Evolutionary conservation across 2,888 invertebrate genomes (phyloP).

Genomic region (Cyclophora albipunctata): DNA sequence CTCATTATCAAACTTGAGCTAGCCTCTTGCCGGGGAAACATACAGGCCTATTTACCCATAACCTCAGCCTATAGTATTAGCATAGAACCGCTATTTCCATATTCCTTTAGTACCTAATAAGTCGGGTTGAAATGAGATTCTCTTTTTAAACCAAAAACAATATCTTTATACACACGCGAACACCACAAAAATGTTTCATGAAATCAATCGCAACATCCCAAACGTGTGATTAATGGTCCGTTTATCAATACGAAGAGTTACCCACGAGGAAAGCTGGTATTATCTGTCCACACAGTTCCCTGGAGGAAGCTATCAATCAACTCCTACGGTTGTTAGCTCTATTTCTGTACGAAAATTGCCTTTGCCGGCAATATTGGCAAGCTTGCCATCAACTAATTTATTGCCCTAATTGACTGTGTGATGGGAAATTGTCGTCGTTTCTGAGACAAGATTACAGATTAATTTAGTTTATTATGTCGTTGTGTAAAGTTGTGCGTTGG

Average conservation of each 20-base stretch:
- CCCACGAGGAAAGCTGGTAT: slow-evolving; percentile 5
- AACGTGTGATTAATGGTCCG: neutral
- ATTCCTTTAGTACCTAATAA: too few relatives aligned
- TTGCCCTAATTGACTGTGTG: slow-evolving; percentile 31
- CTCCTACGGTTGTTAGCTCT: slow-evolving; percentile 17
- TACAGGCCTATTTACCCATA: too few relatives aligned
- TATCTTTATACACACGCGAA: too few relatives aligned
- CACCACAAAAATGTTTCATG: too few relatives aligned
- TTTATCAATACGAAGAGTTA: slow-evolving; percentile 5
- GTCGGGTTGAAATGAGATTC: too few relatives aligned
- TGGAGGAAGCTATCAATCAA: slow-evolving; percentile 21
- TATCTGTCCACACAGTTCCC: slow-evolving; percentile 7
- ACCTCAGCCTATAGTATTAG: too few relatives aligned
- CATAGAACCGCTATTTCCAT: too few relatives aligned
- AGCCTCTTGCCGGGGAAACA: too few relatives aligned
- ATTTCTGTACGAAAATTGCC: slow-evolving; percentile 39
- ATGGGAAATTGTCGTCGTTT: slow-evolving; percentile 7
- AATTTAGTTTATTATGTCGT: neutral
- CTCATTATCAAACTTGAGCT: too few relatives aligned
- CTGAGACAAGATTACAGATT: neutral
- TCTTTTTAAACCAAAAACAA: too few relatives aligned
- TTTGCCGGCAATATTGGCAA: slow-evolving; percentile 29
- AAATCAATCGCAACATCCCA: slow-evolving; percentile 1
- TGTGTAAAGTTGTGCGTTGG: slow-evolving; percentile 1
- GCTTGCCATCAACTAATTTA: slow-evolving; percentile 45